Evolutionary conservation across 2,888 invertebrate species (phyloP).

Genomic region (Oscheius sp.): DNA sequence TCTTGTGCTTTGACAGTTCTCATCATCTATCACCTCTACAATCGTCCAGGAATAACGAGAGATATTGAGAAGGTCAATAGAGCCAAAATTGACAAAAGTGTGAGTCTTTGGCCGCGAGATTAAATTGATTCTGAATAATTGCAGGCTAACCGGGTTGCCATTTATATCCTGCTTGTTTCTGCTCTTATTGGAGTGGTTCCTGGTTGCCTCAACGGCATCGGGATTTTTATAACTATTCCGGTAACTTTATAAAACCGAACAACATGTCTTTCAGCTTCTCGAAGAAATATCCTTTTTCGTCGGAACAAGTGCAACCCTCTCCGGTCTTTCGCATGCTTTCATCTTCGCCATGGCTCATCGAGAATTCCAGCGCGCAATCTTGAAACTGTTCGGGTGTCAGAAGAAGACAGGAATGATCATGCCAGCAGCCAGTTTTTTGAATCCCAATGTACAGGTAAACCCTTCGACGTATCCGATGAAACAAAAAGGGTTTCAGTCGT

Average conservation of each 20-base stretch:
- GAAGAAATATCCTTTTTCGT: constrained; percentile 49
- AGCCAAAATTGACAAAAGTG: constrained; percentile 46
- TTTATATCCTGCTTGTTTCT: constrained; percentile 48
- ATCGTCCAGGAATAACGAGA: neutral
- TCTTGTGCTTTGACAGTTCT: constrained; percentile 42
- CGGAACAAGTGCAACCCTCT: constrained; percentile 46
- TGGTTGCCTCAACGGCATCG: constrained; percentile 44
- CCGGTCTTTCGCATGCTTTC: constrained; percentile 50
- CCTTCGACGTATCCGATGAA: too few relatives aligned
- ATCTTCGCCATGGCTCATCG: constrained; percentile 52
- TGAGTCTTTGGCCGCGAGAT: constrained; percentile 25
- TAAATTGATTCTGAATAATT: neutral
- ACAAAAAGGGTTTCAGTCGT: too few relatives aligned
- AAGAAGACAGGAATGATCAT: neutral
- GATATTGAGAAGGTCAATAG: constrained; percentile 41
- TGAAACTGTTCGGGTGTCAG: neutral
- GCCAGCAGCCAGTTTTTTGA: constrained; percentile 11
- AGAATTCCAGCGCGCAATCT: constrained; percentile 35
- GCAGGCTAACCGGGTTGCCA: constrained; percentile 47
- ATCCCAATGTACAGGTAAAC: too few relatives aligned
- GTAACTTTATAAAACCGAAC: constrained; percentile 10
- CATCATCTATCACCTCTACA: constrained; percentile 36
- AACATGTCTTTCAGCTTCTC: constrained; percentile 30
- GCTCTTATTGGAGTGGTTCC: constrained; percentile 49
- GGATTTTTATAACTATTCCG: constrained; percentile 37